Base-by-base conservation (phyloP, 2,113 vertebrate species). In the Rhombomys opimus region DNA sequence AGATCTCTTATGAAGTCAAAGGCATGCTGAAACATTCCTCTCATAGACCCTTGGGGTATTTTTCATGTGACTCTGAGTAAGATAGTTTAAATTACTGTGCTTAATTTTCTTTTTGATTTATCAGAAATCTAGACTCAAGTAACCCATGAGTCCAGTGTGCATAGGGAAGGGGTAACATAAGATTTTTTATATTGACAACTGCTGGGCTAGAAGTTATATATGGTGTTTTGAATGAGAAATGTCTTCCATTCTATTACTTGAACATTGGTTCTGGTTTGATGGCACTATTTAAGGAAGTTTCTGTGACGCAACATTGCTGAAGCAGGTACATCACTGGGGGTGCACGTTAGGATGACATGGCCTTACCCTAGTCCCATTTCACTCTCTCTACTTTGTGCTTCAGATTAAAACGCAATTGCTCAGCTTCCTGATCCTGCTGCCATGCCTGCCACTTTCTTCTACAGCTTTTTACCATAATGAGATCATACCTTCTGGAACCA, bases 1-100 rank as follows among this genome's bases (percentile, higher is more conserved):
- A 2, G 61, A 9, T 14, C 59, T 41, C 46, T 59, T 68, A 9
- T 11, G 12, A 75, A 54, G 9, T 73, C 63, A 87, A 50, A 30
- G 5, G 1, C 0, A 35, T 3, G 0, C 8, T 35, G 70, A 91
- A 73, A 63, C 18, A 18, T 12, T 18, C 1, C 41, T 85, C 25
- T 87, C 25, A 20, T 46, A 65, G 41, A 68, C 9, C 30, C 1
- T 23, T 35, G 23, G 22, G 6, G 0, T 14, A 52, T 80, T 4
- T 10, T 52, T 87, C 32, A 23, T 15, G 20, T 41, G 20, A 38
- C 15, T 9, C 63, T 46, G 8, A 52, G 4, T 68, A 73, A 61
- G 0, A 65, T n/a, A 30, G 30, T 88, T 70, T 32, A 32, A 0
- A 4, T 75, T 87, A 78, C 63, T 93, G 25, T 0, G 70, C 80